These are phyloP conservation scores for Stenodema calcarata DNA, from an alignment of 2,888 invertebrate genomes.

Conservation along the genomic window DNA sequence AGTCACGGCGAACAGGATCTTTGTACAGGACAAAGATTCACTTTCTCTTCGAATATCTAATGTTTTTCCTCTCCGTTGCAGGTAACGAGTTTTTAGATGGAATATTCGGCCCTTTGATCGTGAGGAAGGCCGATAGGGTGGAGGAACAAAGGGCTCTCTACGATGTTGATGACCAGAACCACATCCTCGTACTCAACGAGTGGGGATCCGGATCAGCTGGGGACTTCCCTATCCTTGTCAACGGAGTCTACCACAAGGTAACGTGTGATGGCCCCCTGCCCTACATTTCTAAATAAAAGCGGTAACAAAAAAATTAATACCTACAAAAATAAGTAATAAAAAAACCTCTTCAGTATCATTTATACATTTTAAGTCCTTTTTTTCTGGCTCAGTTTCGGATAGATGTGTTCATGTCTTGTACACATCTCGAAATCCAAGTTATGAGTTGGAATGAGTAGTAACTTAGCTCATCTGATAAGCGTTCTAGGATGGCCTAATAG, in stretches of 20 bases:
- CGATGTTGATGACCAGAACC: constrained; percentile 74
- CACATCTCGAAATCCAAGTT: too few relatives aligned
- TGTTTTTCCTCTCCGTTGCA: not conserved
- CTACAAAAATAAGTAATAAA: too few relatives aligned
- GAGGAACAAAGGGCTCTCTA: constrained; percentile 67
- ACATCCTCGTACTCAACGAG: constrained; percentile 74
- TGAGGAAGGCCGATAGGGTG: constrained; percentile 70
- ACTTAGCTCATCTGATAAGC: too few relatives aligned
- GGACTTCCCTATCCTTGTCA: constrained; percentile 32
- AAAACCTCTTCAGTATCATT: too few relatives aligned
- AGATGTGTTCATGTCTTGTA: too few relatives aligned
- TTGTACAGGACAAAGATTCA: too few relatives aligned
- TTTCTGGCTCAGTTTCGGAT: too few relatives aligned
- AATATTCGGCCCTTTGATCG: constrained; percentile 74
- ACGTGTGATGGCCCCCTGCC: not conserved
- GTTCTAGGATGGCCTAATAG: too few relatives aligned
- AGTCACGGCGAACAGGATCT: too few relatives aligned
- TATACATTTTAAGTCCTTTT: too few relatives aligned
- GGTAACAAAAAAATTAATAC: too few relatives aligned
- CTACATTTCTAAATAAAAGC: not conserved
- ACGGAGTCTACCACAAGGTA: constrained; percentile 30
- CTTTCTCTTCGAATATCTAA: not conserved
- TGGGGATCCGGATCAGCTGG: constrained; percentile 63
- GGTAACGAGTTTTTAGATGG: constrained; percentile 74
- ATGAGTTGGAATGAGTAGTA: too few relatives aligned